Conservation (phyloP, 2,888 invertebrate species). For the Drosophila meridionalis region DNA sequence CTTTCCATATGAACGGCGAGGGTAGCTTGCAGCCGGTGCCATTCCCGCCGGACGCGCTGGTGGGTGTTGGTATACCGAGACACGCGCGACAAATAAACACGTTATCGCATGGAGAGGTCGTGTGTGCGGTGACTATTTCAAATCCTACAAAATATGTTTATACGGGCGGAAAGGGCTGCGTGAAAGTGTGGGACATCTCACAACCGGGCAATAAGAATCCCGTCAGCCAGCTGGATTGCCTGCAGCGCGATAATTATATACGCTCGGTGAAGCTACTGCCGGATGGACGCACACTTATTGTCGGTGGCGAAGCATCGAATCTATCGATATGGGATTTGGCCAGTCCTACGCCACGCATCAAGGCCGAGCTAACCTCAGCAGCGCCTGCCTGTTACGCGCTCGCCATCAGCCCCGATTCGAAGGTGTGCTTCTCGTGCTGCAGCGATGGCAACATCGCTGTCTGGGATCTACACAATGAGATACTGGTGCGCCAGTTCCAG, state of each 20-base stretch:
- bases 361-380: conserved; percentile 94
- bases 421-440: conserved; percentile 99
- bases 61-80: conserved; percentile 96
- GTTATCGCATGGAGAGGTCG: conserved; percentile 97
- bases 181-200: conserved; percentile 93
- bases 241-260: conserved; percentile 98
- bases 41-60: conserved; percentile 96
- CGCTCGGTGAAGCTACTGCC: conserved; percentile 97
- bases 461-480: conserved; percentile 97
- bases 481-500: conserved; percentile 95
- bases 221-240: conserved; percentile 93
- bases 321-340: conserved; percentile 98
- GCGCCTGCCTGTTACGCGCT: conserved; percentile 99
- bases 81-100: conserved; percentile 96
- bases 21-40: conserved; percentile 96
- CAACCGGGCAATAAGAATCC: conserved; percentile 91
- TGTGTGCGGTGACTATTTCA: conserved; percentile 98
- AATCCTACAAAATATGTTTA: conserved; percentile 96
- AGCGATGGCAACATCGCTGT: conserved; percentile 99
- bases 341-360: conserved; percentile 95
- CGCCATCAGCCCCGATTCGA: conserved; percentile 98
- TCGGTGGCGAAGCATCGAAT: conserved; percentile 98
- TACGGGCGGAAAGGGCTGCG: conserved; percentile 98
- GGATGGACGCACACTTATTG: conserved; percentile 96
- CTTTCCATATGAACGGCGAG: conserved; percentile 96